Evolutionary conservation across 2,113 vertebrate genomes (phyloP).

Genomic region (Myrmecobius fasciatus): DNA sequence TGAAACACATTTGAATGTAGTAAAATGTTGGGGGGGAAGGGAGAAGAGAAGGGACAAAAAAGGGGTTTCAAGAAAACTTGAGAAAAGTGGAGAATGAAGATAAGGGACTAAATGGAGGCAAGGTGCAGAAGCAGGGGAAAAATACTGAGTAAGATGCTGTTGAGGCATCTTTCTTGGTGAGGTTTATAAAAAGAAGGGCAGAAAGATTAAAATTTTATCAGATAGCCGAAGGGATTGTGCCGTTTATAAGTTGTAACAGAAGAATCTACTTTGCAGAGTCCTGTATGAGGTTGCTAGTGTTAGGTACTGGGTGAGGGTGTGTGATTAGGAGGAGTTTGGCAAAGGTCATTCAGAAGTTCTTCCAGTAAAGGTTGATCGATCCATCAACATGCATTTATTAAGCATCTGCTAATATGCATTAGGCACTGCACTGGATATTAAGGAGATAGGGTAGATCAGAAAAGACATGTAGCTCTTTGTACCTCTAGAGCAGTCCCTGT

Average conservation of each 20-base stretch:
- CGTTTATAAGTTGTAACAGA: conserved; percentile 73
- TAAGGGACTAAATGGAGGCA: conserved; percentile 60
- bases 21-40: conserved; percentile 42
- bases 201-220: conserved; percentile 77
- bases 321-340: background rate
- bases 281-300: conserved; percentile 54
- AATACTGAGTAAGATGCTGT: conserved; percentile 72
- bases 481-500: background rate
- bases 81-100: conserved; percentile 65
- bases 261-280: conserved; percentile 65
- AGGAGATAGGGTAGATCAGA: background rate
- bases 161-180: conserved; percentile 65
- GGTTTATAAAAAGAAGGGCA: conserved; percentile 69
- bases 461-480: background rate
- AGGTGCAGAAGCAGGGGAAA: conserved; percentile 63
- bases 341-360: conserved; percentile 65
- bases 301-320: background rate
- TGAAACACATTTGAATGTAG: conserved; percentile 60
- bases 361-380: conserved; percentile 21
- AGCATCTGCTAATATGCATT: background rate
- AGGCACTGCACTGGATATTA: background rate
- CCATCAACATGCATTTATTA: background rate
- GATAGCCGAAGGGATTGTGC: conserved; percentile 66
- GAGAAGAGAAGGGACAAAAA: background rate
- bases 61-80: background rate